Evolutionary conservation across 2,888 invertebrate genomes (phyloP).

Genomic region (Andricus curvator): DNA sequence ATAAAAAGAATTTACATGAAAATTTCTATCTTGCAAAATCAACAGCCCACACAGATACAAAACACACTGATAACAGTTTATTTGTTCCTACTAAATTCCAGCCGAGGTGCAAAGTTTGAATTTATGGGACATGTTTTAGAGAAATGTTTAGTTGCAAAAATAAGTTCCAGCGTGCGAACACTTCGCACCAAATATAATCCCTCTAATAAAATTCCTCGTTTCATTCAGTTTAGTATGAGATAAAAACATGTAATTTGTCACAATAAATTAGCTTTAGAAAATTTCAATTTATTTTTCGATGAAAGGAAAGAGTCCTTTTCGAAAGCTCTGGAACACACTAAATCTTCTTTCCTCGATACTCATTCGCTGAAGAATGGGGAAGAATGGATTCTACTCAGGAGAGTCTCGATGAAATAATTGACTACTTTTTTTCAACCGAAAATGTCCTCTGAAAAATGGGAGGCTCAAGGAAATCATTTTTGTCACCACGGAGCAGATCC

Average conservation of each 20-base stretch:
- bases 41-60: not conserved
- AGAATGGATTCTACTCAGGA: constrained; percentile 5
- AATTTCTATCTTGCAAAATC: not conserved
- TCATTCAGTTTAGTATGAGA: not conserved
- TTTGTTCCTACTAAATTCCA: constrained; percentile 30
- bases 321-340: constrained; percentile 1
- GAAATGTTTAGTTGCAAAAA: constrained; percentile 6
- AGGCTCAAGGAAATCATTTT: not conserved
- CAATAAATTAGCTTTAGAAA: not conserved
- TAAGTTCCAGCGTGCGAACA: not conserved
- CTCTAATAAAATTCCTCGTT: not conserved
- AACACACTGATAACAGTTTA: not conserved
- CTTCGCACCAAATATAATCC: not conserved
- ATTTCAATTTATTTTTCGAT: not conserved
- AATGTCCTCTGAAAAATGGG: not conserved
- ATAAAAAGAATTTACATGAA: not conserved
- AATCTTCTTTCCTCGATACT: constrained; percentile 29
- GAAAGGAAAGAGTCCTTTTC: not conserved
- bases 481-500: not conserved
- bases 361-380: not conserved
- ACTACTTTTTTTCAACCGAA: constrained; percentile 1
- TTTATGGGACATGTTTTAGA: constrained; percentile 13
- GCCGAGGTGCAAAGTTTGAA: constrained; percentile 17
- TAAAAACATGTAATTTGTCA: not conserved
- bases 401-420: constrained; percentile 7